A percentile compares a stretch with the other conserved stretches of the same genome.
Conservation (phyloP, 2,797 vertebrate species). For the Chromis chromis region DNA sequence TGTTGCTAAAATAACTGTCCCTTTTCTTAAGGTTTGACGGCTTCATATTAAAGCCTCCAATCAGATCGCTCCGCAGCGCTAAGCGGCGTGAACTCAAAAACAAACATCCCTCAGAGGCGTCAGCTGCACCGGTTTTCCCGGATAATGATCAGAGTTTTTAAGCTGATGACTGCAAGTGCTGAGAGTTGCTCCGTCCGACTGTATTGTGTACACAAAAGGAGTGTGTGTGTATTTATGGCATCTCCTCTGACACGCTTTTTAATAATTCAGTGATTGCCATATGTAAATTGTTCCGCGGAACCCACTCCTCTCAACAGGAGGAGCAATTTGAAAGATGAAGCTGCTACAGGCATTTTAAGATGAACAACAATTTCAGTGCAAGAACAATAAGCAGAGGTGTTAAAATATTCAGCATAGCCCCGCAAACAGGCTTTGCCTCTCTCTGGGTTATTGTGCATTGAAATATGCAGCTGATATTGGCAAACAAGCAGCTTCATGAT, state of each 20-base stretch:
- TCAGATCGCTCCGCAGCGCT: slow-evolving; percentile 22
- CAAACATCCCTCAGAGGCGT: slow-evolving; percentile 35
- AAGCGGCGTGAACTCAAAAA: slow-evolving; percentile 31
- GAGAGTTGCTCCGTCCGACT: slow-evolving; percentile 24
- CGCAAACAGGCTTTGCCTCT: slow-evolving; percentile 65
- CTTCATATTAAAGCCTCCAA: slow-evolving; percentile 25
- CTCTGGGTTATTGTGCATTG: slow-evolving; percentile 70
- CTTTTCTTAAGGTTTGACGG: slow-evolving; percentile 12
- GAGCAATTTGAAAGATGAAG: slow-evolving; percentile 72
- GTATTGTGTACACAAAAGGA: slow-evolving; percentile 34
- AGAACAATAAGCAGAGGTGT: slow-evolving; percentile 80
- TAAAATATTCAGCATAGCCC: slow-evolving; percentile 82
- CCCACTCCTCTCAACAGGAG: slow-evolving; percentile 59
- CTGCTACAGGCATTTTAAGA: slow-evolving; percentile 72
- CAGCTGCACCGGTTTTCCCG: slow-evolving; percentile 28
- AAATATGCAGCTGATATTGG: slow-evolving; percentile 71
- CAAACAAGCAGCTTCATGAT: slow-evolving; percentile 34
- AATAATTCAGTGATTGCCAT: slow-evolving; percentile 74
- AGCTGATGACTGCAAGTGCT: slow-evolving; percentile 43
- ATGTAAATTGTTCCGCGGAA: slow-evolving; percentile 68
- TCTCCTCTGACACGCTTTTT: slow-evolving; percentile 58
- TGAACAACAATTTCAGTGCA: slow-evolving; percentile 73
- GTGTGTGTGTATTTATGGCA: slow-evolving; percentile 54
- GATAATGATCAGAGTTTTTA: slow-evolving; percentile 58
- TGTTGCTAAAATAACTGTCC: slow-evolving; percentile 1